Base-by-base conservation (phyloP, 2,113 vertebrate species). In the Protobothrops mucrosquamatus region DNA sequence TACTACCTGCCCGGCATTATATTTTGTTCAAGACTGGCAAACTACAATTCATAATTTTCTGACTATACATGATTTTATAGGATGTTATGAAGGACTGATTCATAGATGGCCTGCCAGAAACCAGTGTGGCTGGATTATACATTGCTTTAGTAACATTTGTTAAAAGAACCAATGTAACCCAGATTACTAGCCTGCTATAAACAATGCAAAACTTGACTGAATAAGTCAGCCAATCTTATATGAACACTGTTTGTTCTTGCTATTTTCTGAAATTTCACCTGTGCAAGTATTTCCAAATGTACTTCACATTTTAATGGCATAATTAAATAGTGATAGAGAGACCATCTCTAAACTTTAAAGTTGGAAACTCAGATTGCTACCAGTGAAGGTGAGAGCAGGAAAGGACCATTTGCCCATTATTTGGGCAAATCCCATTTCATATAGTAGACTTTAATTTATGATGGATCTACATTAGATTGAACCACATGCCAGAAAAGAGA, bases 321-420 rank as follows among this genome's bases (percentile, higher is more conserved):
- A 74, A 74, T 74, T 74, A 74, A 74, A 74, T 74, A 34, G 4
- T 9, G 29, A 64, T n/a, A 74, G 12, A 74, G 29, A 74, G 4
- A 74, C 29, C n/a, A 74, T 74, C 29, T 34, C 5, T 74, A 74
- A 34, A 18, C n/a, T 14, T 69, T 69, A n/a, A 69, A 87, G 52
- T 22, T 88, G 87, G 51, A 15, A 74, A 54, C 48, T 51, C 46
- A 87, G 26, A 52, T 26, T 55, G 51, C 48, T n/a, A 88, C 15
- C 2, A 29, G 87, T 55, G 52, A 88, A 88, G 29, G 15, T 2
- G 8, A n/a, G 52, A 88, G 95, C 94, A 93, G 96, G 93, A 95
- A 93, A 85, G 95, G 51, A 88, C 11, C 12, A 52, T 52, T 48
- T 29, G 12, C 61, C 29, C 2, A 69, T 15, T 29, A 3, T n/a